Evolutionary conservation across 2,888 invertebrate genomes (phyloP).

Genomic region (Nebria salina): DNA sequence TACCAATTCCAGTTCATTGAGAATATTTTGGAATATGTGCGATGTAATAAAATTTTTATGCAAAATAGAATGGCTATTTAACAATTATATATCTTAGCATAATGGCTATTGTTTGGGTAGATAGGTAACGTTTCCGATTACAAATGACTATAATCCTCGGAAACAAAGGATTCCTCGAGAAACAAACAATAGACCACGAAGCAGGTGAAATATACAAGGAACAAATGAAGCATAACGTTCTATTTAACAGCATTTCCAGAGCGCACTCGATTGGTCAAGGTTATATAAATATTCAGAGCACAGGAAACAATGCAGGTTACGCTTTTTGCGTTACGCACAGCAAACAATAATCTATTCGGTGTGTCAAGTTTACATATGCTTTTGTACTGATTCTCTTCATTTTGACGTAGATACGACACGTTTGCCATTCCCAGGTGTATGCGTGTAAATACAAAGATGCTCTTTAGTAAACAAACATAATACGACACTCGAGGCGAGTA

Average conservation of each 20-base stretch:
- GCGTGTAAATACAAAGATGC: background rate
- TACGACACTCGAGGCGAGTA: background rate
- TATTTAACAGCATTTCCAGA: background rate
- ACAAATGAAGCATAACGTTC: constrained; percentile 1
- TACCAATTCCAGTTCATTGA: too few species aligned
- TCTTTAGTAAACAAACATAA: background rate
- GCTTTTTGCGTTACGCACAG: background rate
- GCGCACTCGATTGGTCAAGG: constrained; percentile 1
- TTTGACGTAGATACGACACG: background rate
- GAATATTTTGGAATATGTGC: too few species aligned
- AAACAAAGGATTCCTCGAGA: background rate
- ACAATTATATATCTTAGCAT: background rate
- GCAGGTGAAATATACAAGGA: background rate
- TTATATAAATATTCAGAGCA: constrained; percentile 11
- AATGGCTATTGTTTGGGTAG: background rate
- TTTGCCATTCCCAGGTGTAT: background rate
- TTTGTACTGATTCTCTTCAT: background rate
- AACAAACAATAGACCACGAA: background rate
- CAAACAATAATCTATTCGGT: background rate
- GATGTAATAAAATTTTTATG: too few species aligned
- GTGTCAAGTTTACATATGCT: background rate
- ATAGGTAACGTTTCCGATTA: background rate
- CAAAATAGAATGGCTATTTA: too few species aligned
- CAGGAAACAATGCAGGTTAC: background rate
- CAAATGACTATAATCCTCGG: background rate